Percentiles rank a stretch among this genome's conserved stretches.
These are phyloP conservation scores for Mungos mungo DNA, from an alignment of 2,113 vertebrate genomes.

Conservation along the genomic window DNA sequence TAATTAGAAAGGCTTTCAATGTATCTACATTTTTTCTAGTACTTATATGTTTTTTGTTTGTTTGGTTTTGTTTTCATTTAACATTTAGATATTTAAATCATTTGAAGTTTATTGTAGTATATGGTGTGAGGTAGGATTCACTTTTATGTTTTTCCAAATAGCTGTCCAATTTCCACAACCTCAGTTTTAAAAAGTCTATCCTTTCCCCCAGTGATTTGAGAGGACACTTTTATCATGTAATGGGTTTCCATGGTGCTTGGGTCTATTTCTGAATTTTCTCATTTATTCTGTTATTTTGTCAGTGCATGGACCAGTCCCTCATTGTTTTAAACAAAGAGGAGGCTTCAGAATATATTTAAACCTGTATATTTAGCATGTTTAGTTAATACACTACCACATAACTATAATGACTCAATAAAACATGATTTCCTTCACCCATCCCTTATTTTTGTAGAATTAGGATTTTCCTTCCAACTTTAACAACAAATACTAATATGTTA, in stretches of 20 bases:
- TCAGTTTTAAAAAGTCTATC: not conserved
- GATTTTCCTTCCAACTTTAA: not conserved
- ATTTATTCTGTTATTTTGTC: not conserved
- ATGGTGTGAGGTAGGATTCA: not conserved
- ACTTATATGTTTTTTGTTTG: not conserved
- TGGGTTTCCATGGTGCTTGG: not conserved
- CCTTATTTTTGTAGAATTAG: not conserved
- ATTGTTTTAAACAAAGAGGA: not conserved
- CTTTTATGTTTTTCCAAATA: not conserved
- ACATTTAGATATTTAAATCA: not conserved
- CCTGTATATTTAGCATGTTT: not conserved
- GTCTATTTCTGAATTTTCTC: not conserved
- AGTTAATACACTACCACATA: not conserved
- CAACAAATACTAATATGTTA: not conserved
- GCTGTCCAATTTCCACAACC: not conserved
- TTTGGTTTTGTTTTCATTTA: not conserved
- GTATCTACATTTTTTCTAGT: not conserved
- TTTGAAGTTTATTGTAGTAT: not conserved
- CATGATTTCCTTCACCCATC: not conserved
- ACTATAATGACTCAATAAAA: not conserved
- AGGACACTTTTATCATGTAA: not conserved
- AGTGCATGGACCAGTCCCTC: not conserved
- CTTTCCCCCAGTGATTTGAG: not conserved
- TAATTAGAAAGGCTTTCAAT: not conserved
- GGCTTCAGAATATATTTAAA: not conserved